Base-by-base conservation (phyloP, 2,113 vertebrate genomes). In the Grus americana region DNA sequence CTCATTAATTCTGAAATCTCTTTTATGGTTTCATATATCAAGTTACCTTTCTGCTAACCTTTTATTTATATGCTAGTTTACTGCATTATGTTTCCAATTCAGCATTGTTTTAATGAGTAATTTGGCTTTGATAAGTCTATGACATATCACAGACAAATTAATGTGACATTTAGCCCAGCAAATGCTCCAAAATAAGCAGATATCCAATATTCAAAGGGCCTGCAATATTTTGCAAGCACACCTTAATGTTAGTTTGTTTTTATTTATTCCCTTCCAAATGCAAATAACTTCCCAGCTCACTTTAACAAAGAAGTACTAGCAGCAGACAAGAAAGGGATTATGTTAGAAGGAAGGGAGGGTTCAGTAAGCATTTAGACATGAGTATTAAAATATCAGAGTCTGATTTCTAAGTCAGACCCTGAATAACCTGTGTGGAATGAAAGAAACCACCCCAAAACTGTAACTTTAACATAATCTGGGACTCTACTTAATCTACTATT, bases 1-100 rank as follows among this genome's bases (percentile, higher is more conserved):
- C 90, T 97, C 94, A 92, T 97, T 96, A 97, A 84, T 85, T 95
- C 93, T 91, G 94, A 97, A 97, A 87, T 97, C 87, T 95, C 92
- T 88, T 95, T 95, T 95, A 95, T 75, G 94, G 96, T 88, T 97
- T 95, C 90, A 91, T 55, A 73, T 96, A 97, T 97, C 91, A 96
- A 85, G 94, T 97, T 92, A 98, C 96, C 88, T 96, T 91, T 93
- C 88, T 92, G 63, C 72, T 92, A 97, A 96, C 61, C 22, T 95
- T 86, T 84, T 88, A 90, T 96, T 97, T 97, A 80, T 93, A 58
- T 2, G 0, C 84, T 88, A 52, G 50, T 94, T 97, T 94, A 93
- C 74, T 81, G 49, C 74, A 86, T 91, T 86, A 68, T 78, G 82
- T 81, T 97, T 95, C 93, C 84, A 96, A 92, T 96, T 93, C 88